Evolutionary conservation across 2,113 vertebrate species (phyloP), one percentile per base, ranked within the genome.

Genomic region (Ranitomeya variabilis): DNA sequence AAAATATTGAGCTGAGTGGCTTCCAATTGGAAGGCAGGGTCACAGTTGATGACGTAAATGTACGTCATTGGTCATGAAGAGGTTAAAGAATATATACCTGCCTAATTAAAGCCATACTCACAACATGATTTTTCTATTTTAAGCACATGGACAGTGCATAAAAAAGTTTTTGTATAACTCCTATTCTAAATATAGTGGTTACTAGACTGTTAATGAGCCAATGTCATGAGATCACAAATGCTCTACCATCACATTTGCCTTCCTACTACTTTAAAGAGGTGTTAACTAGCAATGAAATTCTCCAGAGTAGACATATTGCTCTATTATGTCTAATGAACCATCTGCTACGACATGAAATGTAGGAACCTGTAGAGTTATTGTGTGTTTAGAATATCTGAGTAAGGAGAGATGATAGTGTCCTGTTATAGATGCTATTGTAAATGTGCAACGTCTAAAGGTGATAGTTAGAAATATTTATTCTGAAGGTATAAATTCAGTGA

Each of bases 311-410:
- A 62, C 67, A 74, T 64, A 83, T 83, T 88, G 66, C 79, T 21
- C 51, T n/a, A 54, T 57, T 83, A 83, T 76, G 79, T 71, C 67
- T 88, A 83, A 88, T 76, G 80, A 88, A 88, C 87, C 87, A 88
- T 88, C 87, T 88, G 87, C n/a, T 45, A 78, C 64, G 80, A 76
- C 52, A 88, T 37, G 55, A 74, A 83, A 76, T 83, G 26, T 78
- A 67, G 64, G 73, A 78, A 85, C 78, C 51, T 85, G 54, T 85
- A 76, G 26, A 18, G 73, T 76, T 76, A 76, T 51, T 45, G 51
- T 85, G 66, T 59, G 57, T 4, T 26, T 21, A 60, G 55, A 62
- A 59, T 71, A 31, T 11, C 18, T 64, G 10, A 31, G 57, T 18
- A 66, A 88, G 62, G 3, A 7, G 9, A 74, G 54, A 76, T 19